Conservation (phyloP, 2,797 vertebrate species). For the Chelon auratus region DNA sequence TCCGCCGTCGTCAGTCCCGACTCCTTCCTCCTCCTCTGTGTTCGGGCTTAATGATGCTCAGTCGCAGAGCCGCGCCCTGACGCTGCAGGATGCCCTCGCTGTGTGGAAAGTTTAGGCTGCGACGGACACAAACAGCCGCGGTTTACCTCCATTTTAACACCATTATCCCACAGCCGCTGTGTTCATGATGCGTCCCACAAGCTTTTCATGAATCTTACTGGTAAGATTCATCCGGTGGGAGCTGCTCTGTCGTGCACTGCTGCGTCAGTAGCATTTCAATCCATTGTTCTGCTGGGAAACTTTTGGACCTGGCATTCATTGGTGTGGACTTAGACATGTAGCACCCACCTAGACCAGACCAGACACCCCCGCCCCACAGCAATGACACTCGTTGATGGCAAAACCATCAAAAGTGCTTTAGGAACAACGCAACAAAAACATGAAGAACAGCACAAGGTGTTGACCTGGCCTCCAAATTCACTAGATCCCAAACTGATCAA, state of each 20-base stretch:
- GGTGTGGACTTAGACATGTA: no score
- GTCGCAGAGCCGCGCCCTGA: slow-evolving; percentile 15
- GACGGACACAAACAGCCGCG: not conserved
- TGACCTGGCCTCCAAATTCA: no score
- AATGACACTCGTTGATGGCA: no score
- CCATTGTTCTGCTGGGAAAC: no score
- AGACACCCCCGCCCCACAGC: no score
- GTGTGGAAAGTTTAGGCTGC: slow-evolving; percentile 27
- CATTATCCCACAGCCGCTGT: not conserved
- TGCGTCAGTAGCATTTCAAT: no score
- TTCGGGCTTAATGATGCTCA: slow-evolving; percentile 64
- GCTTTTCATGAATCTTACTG: not conserved
- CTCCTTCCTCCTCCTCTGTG: slow-evolving; percentile 34
- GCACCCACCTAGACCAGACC: no score
- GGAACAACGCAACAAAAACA: no score
- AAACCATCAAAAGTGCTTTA: no score
- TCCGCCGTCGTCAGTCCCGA: slow-evolving; percentile 44
- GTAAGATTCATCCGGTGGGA: slow-evolving; percentile 26
- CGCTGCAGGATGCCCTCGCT: slow-evolving; percentile 33
- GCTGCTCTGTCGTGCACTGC: not conserved
- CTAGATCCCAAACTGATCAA: no score
- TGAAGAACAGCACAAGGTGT: no score
- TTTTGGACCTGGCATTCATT: no score
- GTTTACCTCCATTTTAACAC: not conserved
- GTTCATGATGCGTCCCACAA: not conserved